Evolutionary conservation across 2,113 vertebrate species (phyloP), one percentile per base, ranked within the genome.

Genomic region (Mustela nigripes): DNA sequence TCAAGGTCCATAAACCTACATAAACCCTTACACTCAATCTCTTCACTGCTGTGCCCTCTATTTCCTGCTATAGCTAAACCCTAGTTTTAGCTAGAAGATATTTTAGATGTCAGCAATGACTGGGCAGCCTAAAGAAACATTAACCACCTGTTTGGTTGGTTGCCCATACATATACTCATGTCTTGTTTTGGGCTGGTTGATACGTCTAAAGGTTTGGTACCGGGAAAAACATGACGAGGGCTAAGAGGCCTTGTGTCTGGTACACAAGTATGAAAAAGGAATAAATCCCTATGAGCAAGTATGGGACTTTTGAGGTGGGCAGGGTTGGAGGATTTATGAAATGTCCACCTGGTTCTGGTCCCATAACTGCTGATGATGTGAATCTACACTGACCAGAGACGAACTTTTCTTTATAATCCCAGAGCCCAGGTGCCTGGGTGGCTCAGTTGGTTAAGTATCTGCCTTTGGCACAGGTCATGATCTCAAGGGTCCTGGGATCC

Each of bases 91-190:
- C 42, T n/a, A 45, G 89, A 81, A 85, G 60, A 71, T 95, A 42
- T 89, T 95, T 93, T n/a, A 58, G 94, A 58, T 87, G 87, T 95
- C 81, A 95, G 16, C 86, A 97, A 12, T 89, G 69, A 95, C 94
- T n/a, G 48, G 62, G 65, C 15, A 95, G 67, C 71, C 73, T 96
- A 67, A 91, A 39, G 89, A 89, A 97, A 95, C 62, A 92, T 95
- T 96, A 97, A 96, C 94, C 5, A 31, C 74, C 62, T 83, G n/a
- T 84, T 91, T 33, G 65, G 82, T 94, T 95, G 65, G 53, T 71
- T 97, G 86, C 86, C 96, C 62, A 36, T 36, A 36, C 36, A 36
- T 36, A 36, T 45, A 58, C 56, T 65, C 15, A 16, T 48, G 73
- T 73, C 39, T 92, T 83, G 62, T 92, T 93, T 95, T 1, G 91